Base-by-base conservation (phyloP, 2,797 vertebrate genomes). In the Chanos chanos region DNA sequence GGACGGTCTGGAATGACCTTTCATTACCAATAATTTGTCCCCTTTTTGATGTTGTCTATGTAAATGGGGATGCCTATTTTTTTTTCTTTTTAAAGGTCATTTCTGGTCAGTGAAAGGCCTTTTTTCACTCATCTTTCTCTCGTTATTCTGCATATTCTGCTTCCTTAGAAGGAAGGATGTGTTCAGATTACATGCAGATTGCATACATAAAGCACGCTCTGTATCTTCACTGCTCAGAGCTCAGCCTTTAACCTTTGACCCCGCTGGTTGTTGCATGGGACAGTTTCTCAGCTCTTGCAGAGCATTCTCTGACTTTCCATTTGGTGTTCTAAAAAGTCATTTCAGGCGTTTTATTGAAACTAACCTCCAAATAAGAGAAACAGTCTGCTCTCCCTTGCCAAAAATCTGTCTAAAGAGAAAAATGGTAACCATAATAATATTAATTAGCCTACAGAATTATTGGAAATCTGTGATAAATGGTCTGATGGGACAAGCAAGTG, bases 221-320 rank as follows among this genome's bases (percentile, higher is more conserved):
- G 71, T 80, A 72, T 64, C 72, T 70, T 15, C 37, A 12, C n/a
- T 15, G 16, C 16, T 25, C 41, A 33, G 59, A 64, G 51, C 41
- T 28, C 16, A 19, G 8, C 39, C 56, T 66, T 67, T 77, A 80
- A 83, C 82, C 82, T 70, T 66, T 51, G 78, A 78, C 70, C 80
- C 80, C 74, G 83, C 81, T 79, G 8, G 77, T 77, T 55, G 54
- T 55, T 52, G 74, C 74, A 10, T 21, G n/a, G 28, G 12, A 30
- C 24, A 56, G 12, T 15, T 19, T 12, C 37, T 9, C 15, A 28
- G 8, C 7, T 16, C 10, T 18, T 48, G 4, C 10, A 47, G 21
- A 33, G 45, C 40, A 45, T 34, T 45, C 27, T 13, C 3, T 16
- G 16, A n/a, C 13, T 31, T 27, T 19, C 90, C 93, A 94, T 97